Conservation (phyloP, 2,888 invertebrate genomes). For the Macrosiphum euphorbiae region DNA sequence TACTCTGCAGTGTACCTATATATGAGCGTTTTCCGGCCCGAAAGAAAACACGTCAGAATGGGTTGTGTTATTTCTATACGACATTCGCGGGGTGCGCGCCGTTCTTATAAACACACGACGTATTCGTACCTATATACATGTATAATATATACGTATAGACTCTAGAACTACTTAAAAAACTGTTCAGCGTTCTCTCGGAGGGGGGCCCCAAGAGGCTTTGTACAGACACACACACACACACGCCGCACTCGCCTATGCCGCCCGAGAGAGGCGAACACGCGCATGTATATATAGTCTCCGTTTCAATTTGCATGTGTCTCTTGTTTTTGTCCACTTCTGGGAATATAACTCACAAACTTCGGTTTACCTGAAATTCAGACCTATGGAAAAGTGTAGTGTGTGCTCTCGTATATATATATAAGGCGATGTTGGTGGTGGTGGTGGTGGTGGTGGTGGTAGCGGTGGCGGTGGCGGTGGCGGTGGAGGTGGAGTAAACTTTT, state of each 20-base stretch:
- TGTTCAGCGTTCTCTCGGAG: slow-evolving; percentile 46
- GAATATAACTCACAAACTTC: slow-evolving; percentile 65
- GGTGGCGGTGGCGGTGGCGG: neutral
- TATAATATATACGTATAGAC: neutral
- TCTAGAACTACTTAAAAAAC: slow-evolving; percentile 64
- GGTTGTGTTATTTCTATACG: slow-evolving; percentile 45
- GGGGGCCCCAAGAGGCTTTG: slow-evolving; percentile 55
- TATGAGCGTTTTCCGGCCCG: neutral
- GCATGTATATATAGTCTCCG: slow-evolving; percentile 53
- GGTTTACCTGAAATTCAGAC: slow-evolving; percentile 64
- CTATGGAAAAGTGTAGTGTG: neutral
- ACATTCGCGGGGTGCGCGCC: neutral
- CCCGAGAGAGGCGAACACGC: neutral
- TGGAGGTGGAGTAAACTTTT: slow-evolving; percentile 39
- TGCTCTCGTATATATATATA: too few species aligned
- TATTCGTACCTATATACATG: neutral
- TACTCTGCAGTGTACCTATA: neutral
- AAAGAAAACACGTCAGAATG: slow-evolving; percentile 59
- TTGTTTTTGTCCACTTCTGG: slow-evolving; percentile 65
- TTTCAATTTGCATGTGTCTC: slow-evolving; percentile 65
- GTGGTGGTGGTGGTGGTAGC: too few species aligned
- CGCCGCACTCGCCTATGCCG: neutral
- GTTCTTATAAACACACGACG: neutral
- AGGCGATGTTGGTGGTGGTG: neutral
- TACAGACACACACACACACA: neutral